Conservation (phyloP, 2,113 vertebrate species). For the Chionomys nivalis region DNA sequence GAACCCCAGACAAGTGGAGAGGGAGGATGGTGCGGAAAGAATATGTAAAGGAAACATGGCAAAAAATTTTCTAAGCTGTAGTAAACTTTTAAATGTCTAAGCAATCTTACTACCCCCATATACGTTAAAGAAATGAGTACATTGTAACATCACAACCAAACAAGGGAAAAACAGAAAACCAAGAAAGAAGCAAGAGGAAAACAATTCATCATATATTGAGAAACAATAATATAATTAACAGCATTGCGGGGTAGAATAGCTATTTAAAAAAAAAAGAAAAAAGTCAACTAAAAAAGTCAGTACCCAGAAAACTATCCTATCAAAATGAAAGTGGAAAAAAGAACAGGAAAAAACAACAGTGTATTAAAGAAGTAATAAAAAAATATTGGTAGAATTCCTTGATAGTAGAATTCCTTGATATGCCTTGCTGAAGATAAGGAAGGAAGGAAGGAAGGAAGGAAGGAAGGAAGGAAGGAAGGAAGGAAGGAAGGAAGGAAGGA, state of each 20-base stretch:
- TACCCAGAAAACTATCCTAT: neutral
- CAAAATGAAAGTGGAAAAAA: neutral
- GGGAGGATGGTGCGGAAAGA: neutral
- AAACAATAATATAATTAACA: neutral
- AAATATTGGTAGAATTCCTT: neutral
- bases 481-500: too few species aligned
- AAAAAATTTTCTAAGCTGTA: neutral
- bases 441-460: too few species aligned
- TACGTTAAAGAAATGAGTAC: neutral
- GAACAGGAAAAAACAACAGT: neutral
- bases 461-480: fast-evolving
- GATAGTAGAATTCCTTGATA: neutral
- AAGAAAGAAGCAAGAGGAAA: neutral
- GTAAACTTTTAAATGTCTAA: neutral
- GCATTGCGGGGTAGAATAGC: neutral
- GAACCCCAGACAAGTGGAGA: neutral
- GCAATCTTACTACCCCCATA: neutral
- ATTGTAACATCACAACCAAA: neutral
- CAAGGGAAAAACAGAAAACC: neutral
- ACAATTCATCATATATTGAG: neutral
- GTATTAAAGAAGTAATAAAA: neutral
- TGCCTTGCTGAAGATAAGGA: neutral
- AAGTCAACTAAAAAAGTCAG: neutral
- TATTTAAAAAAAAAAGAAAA: neutral
- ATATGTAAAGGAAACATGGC: neutral